Evolutionary conservation across 2,113 vertebrate species (phyloP).

Genomic region (Cichladusa arquata): DNA sequence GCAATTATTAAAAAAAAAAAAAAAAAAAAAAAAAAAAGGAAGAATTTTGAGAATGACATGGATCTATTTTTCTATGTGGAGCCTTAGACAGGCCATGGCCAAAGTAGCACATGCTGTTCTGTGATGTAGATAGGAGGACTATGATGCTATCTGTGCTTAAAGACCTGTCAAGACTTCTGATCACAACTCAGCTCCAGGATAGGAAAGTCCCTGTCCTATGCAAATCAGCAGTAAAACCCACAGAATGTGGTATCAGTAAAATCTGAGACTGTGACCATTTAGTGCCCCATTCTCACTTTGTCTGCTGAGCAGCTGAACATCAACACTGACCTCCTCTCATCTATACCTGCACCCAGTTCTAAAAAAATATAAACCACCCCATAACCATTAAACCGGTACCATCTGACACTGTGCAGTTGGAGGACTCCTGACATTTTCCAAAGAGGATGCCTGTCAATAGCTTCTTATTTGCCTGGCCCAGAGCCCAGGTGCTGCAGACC

Average conservation of each 20-base stretch:
- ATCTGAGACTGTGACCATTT: background rate
- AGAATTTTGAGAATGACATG: background rate
- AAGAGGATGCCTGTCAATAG: slow-evolving; percentile 5
- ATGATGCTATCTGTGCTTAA: slow-evolving; percentile 63
- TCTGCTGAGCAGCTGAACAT: background rate
- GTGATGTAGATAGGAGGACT: slow-evolving; percentile 27
- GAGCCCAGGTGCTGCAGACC: background rate
- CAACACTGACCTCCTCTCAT: background rate
- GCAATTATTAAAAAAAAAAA: background rate
- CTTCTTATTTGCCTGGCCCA: background rate
- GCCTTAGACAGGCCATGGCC: background rate
- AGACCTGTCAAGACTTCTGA: slow-evolving; percentile 64
- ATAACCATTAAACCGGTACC: background rate
- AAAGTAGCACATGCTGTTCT: background rate
- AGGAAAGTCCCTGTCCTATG: slow-evolving; percentile 50
- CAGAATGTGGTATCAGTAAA: background rate
- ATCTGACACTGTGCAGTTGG: background rate
- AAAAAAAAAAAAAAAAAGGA: background rate
- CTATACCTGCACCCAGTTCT: fast-evolving
- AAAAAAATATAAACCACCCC: background rate
- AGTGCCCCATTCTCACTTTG: background rate
- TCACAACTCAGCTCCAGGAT: slow-evolving; percentile 39
- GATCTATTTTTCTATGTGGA: background rate
- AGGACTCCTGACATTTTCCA: background rate
- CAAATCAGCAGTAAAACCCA: slow-evolving; percentile 32